These are phyloP conservation scores for Chaunax sp. DNA, from an alignment of 2,797 vertebrate genomes.

Conservation along the genomic window DNA sequence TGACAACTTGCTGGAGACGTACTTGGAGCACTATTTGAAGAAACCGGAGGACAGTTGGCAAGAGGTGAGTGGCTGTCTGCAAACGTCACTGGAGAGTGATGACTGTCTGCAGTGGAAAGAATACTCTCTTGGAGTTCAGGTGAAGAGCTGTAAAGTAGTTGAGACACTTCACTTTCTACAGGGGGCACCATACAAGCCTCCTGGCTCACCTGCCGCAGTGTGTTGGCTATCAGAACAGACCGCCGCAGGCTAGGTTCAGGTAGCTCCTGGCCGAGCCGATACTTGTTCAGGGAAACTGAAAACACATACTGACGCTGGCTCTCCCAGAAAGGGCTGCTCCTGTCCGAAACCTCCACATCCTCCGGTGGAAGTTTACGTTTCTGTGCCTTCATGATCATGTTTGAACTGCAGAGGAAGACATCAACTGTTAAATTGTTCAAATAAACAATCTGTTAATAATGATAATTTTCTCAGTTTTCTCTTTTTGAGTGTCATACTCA, in stretches of 20 bases:
- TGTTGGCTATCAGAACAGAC: slow-evolving; percentile 89
- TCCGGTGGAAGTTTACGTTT: slow-evolving; percentile 83
- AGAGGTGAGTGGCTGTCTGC: slow-evolving; percentile 7
- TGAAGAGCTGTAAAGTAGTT: slow-evolving; percentile 7
- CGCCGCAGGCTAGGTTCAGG: slow-evolving; percentile 84
- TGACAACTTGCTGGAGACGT: slow-evolving; percentile 13
- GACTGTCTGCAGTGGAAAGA: neutral
- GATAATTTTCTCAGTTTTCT: neutral
- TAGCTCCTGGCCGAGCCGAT: slow-evolving; percentile 81
- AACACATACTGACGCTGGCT: slow-evolving; percentile 84
- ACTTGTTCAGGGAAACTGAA: slow-evolving; percentile 87
- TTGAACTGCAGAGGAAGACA: slow-evolving; percentile 41
- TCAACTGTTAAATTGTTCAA: neutral
- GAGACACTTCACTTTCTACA: neutral
- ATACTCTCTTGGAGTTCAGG: slow-evolving; percentile 11
- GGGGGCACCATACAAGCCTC: slow-evolving; percentile 50
- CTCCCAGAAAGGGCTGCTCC: slow-evolving; percentile 69
- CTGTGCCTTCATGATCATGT: slow-evolving; percentile 84
- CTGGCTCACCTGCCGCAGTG: slow-evolving; percentile 82
- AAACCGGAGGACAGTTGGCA: slow-evolving; percentile 10
- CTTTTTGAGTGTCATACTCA: too few species aligned
- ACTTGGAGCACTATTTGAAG: slow-evolving; percentile 15
- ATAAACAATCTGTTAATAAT: neutral
- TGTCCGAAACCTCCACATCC: slow-evolving; percentile 56
- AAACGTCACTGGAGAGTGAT: slow-evolving; percentile 1